Conservation (phyloP, 2,113 vertebrate species). For the Amblyopsis rosae region DNA sequence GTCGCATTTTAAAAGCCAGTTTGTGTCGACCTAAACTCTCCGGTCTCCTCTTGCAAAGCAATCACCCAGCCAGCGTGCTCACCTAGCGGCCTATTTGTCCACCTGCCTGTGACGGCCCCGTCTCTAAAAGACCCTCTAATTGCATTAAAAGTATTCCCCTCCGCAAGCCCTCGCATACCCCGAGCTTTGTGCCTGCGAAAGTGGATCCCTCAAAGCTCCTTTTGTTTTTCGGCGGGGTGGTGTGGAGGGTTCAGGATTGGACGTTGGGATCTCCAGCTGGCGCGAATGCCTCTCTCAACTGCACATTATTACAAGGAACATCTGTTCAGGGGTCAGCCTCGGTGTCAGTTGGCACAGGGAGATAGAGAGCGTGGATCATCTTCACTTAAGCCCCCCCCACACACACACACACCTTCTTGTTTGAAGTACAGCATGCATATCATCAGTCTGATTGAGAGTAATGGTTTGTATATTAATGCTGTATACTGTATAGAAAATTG, state of each 20-base stretch:
- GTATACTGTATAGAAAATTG: no score
- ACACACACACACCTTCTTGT: conserved; percentile 33
- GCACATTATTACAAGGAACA: conserved; percentile 81
- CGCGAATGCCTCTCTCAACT: conserved; percentile 78
- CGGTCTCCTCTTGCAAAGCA: conserved; percentile 41
- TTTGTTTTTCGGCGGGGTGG: conserved; percentile 74
- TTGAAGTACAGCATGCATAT: conserved; percentile 51
- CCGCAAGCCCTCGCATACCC: conserved; percentile 63
- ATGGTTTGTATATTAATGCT: no score
- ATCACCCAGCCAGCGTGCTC: conserved; percentile 29
- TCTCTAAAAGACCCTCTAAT: conserved; percentile 76
- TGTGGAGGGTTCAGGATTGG: conserved; percentile 62
- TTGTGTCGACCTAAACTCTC: conserved; percentile 37
- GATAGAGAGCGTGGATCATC: conserved; percentile 68
- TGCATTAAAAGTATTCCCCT: conserved; percentile 75
- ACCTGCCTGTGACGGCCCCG: conserved; percentile 28
- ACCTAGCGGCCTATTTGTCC: conserved; percentile 46
- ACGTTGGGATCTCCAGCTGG: conserved; percentile 77
- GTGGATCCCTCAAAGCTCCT: conserved; percentile 78
- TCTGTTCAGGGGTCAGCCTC: conserved; percentile 78
- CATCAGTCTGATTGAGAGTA: conserved; percentile 19
- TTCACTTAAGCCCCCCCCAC: conserved; percentile 54
- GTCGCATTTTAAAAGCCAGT: conserved; percentile 50
- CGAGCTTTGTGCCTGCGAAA: conserved; percentile 75
- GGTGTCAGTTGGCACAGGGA: conserved; percentile 74